Conservation (phyloP, 1,140 invertebrate species). For the Leptopilina boulardi region DNA sequence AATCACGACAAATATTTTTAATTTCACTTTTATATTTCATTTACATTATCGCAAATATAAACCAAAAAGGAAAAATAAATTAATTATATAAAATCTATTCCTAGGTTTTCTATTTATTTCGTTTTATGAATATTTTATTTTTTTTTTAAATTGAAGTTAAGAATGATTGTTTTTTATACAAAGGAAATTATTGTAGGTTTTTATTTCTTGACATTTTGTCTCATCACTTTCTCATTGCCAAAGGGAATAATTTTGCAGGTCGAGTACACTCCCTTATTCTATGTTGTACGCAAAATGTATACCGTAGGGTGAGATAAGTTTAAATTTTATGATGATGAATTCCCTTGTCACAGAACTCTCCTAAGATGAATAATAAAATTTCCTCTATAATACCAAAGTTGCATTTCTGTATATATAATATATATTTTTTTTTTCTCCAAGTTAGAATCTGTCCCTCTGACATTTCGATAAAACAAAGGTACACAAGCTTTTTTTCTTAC, state of each 20-base stretch:
- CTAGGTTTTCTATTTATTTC: too few species aligned
- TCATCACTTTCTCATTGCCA: constrained; percentile 50
- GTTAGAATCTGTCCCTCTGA: constrained; percentile 49
- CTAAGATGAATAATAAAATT: constrained; percentile 61
- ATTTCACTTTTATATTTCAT: too few species aligned
- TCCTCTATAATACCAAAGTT: constrained; percentile 56
- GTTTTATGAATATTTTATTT: too few species aligned
- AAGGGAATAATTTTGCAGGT: constrained; percentile 56
- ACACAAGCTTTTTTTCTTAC: not conserved
- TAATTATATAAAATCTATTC: too few species aligned
- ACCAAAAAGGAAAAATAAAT: too few species aligned
- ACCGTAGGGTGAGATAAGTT: constrained; percentile 61
- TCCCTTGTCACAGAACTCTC: constrained; percentile 58
- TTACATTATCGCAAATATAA: too few species aligned
- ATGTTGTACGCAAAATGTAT: constrained; percentile 51
- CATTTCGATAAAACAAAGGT: constrained; percentile 6
- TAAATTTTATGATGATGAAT: constrained; percentile 67
- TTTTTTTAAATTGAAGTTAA: constrained; percentile 9
- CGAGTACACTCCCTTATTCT: constrained; percentile 56
- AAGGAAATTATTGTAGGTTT: constrained; percentile 39
- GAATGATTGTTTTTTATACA: too few species aligned
- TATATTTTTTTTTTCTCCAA: constrained; percentile 55
- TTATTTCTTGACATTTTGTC: constrained; percentile 46
- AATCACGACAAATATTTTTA: too few species aligned
- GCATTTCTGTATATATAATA: constrained; percentile 46